A percentile compares a stretch with the other conserved stretches of the same genome.
These are phyloP conservation scores for Nylanderia fulva DNA, from an alignment of 1,140 invertebrate genomes.

Conservation along the genomic window DNA sequence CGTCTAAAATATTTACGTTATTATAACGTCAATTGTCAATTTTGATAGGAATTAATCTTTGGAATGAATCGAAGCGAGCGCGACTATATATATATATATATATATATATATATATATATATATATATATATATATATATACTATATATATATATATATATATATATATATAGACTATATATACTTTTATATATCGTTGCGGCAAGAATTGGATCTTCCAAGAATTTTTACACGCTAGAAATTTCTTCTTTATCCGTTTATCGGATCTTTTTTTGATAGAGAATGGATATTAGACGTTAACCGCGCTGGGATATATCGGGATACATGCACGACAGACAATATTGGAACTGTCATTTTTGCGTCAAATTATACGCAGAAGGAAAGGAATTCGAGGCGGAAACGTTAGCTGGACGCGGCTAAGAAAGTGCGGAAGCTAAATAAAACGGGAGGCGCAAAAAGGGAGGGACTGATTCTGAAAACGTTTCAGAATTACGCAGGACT, in stretches of 20 bases:
- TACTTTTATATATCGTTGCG: no score
- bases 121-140: no score
- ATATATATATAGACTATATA: no score
- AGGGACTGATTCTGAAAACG: background rate
- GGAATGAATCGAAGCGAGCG: background rate
- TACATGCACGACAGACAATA: background rate
- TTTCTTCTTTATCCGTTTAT: background rate
- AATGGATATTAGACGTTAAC: slow-evolving; percentile 16
- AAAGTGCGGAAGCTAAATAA: slow-evolving; percentile 21
- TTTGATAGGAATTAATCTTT: background rate
- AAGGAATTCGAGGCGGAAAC: background rate
- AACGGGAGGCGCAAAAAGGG: background rate
- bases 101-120: no score
- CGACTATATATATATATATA: no score
- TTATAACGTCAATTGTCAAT: slow-evolving; percentile 1
- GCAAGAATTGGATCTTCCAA: no score
- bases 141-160: no score
- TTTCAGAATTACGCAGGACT: no score
- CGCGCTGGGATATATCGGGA: slow-evolving; percentile 14
- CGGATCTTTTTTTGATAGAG: slow-evolving; percentile 9
- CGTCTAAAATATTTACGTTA: background rate
- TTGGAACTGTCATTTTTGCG: slow-evolving; percentile 25
- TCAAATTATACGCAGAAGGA: slow-evolving; percentile 37
- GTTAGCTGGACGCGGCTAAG: background rate
- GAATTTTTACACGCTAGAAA: background rate